These are phyloP conservation scores for Xanthia icteritia DNA, from an alignment of 2,888 invertebrate species.

Conservation along the genomic window DNA sequence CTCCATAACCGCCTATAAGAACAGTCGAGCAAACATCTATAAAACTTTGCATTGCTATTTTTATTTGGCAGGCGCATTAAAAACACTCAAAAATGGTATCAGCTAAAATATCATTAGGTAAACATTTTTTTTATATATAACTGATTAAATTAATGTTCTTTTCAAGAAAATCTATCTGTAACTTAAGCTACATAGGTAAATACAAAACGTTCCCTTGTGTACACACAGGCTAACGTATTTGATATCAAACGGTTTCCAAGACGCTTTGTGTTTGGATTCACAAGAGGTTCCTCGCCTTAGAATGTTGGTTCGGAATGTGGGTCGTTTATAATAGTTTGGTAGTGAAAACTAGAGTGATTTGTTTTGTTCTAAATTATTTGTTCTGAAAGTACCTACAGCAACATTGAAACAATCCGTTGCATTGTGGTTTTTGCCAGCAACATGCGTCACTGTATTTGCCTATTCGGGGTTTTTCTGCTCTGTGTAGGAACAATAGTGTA, in stretches of 20 bases:
- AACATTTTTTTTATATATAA: neutral
- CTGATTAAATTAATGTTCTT: neutral
- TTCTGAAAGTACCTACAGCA: too few relatives aligned
- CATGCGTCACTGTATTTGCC: too few relatives aligned
- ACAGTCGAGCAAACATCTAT: neutral
- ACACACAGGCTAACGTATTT: conserved; percentile 10
- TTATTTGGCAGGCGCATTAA: neutral
- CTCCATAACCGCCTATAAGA: neutral
- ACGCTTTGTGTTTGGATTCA: conserved; percentile 25
- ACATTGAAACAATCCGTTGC: too few relatives aligned
- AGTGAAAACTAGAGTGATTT: neutral
- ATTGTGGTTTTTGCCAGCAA: too few relatives aligned
- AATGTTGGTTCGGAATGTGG: conserved; percentile 8
- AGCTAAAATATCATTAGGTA: neutral
- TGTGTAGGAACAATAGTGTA: too few relatives aligned
- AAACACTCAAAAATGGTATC: neutral
- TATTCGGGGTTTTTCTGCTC: too few relatives aligned
- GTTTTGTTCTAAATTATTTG: neutral
- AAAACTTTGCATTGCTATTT: conserved; percentile 9
- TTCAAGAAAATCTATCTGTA: neutral
- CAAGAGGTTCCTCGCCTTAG: conserved; percentile 13
- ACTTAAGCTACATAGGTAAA: neutral
- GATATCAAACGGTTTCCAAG: conserved; percentile 21
- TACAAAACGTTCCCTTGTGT: too few relatives aligned
- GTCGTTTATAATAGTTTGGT: neutral